A percentile compares a stretch with the other conserved stretches of the same genome.
Conservation (phyloP, 2,888 invertebrate genomes). For the Arrhopalites spinosus region DNA sequence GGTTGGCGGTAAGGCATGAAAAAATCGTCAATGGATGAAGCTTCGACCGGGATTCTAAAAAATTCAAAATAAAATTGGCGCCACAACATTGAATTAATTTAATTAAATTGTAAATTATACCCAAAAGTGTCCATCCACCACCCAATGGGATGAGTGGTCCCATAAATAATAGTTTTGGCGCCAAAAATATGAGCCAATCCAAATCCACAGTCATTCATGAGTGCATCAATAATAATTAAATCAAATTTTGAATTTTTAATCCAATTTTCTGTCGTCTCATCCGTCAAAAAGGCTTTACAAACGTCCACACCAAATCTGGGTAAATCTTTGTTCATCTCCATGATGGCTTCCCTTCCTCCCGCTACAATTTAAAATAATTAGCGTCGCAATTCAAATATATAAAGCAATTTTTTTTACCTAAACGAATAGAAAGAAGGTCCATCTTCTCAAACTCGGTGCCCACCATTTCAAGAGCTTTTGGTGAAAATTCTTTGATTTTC, state of each 20-base stretch:
- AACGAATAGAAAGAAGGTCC: slow-evolving; percentile 22
- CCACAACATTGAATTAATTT: no score
- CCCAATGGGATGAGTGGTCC: slow-evolving; percentile 39
- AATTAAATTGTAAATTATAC: no score
- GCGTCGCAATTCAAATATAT: no score
- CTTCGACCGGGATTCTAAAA: neutral
- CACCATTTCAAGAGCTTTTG: neutral
- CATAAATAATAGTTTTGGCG: slow-evolving; percentile 44
- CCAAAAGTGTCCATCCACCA: slow-evolving; percentile 38
- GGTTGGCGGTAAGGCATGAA: slow-evolving; percentile 38
- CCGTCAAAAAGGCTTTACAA: slow-evolving; percentile 40
- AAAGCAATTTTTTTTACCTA: neutral
- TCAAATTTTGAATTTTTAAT: slow-evolving; percentile 39
- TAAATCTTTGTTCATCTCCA: neutral
- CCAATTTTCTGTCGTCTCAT: slow-evolving; percentile 37
- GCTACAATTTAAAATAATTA: no score
- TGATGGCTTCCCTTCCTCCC: neutral
- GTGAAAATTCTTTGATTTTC: slow-evolving; percentile 9
- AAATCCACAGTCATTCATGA: slow-evolving; percentile 50
- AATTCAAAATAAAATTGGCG: no score
- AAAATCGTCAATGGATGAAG: slow-evolving; percentile 23
- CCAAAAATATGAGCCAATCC: slow-evolving; percentile 43
- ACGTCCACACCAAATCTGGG: slow-evolving; percentile 22
- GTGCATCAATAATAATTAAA: slow-evolving; percentile 43
- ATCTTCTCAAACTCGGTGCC: neutral